These are phyloP conservation scores for Ptilorrhoa leucosticta DNA, from an alignment of 2,113 vertebrate species.

Conservation along the genomic window DNA sequence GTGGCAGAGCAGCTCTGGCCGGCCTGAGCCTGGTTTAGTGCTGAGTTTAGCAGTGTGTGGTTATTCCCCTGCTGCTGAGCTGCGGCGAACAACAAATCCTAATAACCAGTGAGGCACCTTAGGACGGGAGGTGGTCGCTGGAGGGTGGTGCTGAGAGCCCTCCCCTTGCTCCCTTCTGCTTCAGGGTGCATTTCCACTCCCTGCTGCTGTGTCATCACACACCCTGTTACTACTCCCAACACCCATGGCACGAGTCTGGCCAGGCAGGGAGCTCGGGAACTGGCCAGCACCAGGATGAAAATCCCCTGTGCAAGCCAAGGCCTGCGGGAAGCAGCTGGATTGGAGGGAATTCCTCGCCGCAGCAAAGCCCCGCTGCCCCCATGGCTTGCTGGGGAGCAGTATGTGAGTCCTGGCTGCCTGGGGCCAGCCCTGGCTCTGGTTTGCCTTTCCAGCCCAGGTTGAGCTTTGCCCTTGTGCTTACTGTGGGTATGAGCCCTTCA, in stretches of 20 bases:
- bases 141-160: not conserved
- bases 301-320: not conserved
- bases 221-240: not conserved
- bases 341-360: not conserved
- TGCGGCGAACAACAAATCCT: not conserved
- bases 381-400: not conserved
- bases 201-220: not conserved
- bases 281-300: not conserved
- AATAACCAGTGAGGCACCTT: not conserved
- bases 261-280: not conserved
- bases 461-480: not conserved
- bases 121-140: not conserved
- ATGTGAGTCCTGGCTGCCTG: not conserved
- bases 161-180: not conserved
- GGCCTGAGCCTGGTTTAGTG: not conserved
- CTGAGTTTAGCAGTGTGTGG: not conserved
- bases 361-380: not conserved
- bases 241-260: not conserved
- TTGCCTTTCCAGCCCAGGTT: not conserved
- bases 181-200: not conserved
- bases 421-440: not conserved
- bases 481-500: fast-evolving
- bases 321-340: not conserved
- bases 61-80: not conserved
- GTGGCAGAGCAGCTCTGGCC: not conserved